phyloP scores from a whole-genome alignment of 2,888 invertebrate species.

The Melanostoma scalare region DNA sequence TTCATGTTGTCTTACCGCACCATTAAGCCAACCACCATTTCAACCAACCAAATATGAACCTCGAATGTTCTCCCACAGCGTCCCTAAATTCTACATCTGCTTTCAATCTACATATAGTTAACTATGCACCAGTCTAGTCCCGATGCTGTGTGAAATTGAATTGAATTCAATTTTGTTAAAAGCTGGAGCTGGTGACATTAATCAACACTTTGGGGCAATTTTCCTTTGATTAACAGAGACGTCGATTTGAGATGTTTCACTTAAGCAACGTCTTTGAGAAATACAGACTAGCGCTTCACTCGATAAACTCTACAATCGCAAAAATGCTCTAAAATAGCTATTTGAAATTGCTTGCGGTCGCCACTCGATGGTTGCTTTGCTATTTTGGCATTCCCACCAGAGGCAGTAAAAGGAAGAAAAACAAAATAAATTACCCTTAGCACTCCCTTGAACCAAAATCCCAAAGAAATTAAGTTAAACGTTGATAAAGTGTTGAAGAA shows the following conservation, averaged over 20 bases:
- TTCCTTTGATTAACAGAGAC: constrained; percentile 54
- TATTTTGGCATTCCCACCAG: not conserved
- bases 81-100: constrained; percentile 9
- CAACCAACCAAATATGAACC: constrained; percentile 15
- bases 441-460: constrained; percentile 13
- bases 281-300: not conserved
- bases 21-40: constrained; percentile 17
- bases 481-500: constrained; percentile 52
- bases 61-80: not conserved
- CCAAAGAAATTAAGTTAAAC: constrained; percentile 51
- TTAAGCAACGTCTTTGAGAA: not conserved
- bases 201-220: constrained; percentile 61
- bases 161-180: constrained; percentile 60
- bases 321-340: constrained; percentile 38
- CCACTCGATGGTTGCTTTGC: constrained; percentile 20
- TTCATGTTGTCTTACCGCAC: constrained; percentile 9
- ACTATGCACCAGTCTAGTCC: not conserved
- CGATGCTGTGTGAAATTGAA: constrained; percentile 42
- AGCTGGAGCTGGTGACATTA: constrained; percentile 64
- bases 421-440: constrained; percentile 40
- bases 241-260: constrained; percentile 36
- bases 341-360: constrained; percentile 63
- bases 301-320: constrained; percentile 12
- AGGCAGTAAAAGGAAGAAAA: not conserved
- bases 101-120: not conserved